phyloP scores from a whole-genome alignment of 64 coral and sea anemone genomes.

The Dendronephthya gigantea region DNA sequence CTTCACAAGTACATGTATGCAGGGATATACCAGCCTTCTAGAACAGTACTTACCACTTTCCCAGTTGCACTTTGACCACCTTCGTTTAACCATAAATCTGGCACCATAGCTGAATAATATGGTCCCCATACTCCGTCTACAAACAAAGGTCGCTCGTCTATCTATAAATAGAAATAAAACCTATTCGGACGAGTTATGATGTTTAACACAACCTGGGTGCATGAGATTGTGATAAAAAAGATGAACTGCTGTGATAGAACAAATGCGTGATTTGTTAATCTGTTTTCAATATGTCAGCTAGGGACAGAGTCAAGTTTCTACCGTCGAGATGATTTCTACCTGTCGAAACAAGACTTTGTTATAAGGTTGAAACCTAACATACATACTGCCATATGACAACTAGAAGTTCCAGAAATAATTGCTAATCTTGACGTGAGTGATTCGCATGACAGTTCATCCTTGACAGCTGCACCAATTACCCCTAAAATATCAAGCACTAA shows the following conservation, averaged over 20 bases:
- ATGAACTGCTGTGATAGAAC: too few relatives aligned
- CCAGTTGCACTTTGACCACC: slow-evolving; percentile 84
- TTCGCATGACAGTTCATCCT: slow-evolving; percentile 43
- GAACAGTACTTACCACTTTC: slow-evolving; percentile 55
- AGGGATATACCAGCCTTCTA: too few relatives aligned
- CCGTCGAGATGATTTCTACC: too few relatives aligned
- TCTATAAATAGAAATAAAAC: slow-evolving; percentile 32
- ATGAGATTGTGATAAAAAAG: too few relatives aligned
- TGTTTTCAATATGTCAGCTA: too few relatives aligned
- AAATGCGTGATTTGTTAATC: too few relatives aligned
- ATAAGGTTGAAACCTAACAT: background rate
- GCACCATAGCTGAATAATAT: slow-evolving; percentile 90
- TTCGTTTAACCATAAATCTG: slow-evolving; percentile 78
- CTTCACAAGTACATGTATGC: too few relatives aligned
- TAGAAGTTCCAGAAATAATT: slow-evolving; percentile 77
- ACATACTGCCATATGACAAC: slow-evolving; percentile 78
- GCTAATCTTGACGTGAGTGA: slow-evolving; percentile 67
- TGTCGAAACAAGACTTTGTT: too few relatives aligned
- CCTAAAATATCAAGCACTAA: slow-evolving; percentile 32
- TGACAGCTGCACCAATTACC: slow-evolving; percentile 76
- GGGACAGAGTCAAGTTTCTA: too few relatives aligned
- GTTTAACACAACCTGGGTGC: background rate
- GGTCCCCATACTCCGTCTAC: slow-evolving; percentile 90
- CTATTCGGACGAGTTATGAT: background rate
- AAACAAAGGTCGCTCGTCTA: slow-evolving; percentile 57